phyloP scores from a whole-genome alignment of 2,113 vertebrate genomes.

The Lethenteron reissneri region DNA sequence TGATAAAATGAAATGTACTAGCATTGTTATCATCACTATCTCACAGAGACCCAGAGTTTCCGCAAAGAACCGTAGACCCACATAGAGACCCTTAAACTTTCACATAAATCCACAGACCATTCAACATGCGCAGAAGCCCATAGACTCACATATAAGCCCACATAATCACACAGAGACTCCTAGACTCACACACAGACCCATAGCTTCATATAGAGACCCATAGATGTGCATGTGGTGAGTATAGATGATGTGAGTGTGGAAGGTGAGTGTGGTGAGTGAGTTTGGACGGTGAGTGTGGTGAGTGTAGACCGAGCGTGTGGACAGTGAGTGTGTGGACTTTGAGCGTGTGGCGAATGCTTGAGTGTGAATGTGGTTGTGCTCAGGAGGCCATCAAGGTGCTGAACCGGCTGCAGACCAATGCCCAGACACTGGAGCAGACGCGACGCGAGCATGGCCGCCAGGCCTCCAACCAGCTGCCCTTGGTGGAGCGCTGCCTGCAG shows the following conservation, averaged over 20 bases:
- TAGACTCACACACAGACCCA: no score
- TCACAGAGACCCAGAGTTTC: not conserved
- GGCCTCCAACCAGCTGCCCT: conserved; percentile 41
- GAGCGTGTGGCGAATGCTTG: no score
- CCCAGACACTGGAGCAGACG: conserved; percentile 47
- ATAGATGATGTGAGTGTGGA: no score
- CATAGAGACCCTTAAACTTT: not conserved
- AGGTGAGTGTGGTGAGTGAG: no score
- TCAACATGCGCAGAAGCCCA: not conserved
- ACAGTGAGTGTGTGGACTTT: no score
- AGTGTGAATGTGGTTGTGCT: no score
- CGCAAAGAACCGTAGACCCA: not conserved
- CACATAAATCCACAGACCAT: not conserved
- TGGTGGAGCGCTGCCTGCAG: conserved; percentile 48
- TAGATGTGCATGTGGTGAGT: no score
- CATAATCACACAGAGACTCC: not conserved
- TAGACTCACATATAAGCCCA: not conserved
- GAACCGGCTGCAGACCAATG: conserved; percentile 80
- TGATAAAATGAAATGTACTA: no score
- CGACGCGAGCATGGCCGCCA: conserved; percentile 25
- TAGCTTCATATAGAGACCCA: no score
- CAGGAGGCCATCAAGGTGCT: conserved; percentile 71
- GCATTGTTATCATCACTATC: not conserved
- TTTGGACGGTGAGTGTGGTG: no score
- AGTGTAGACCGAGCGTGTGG: no score